Base-by-base conservation (phyloP, 2,888 invertebrate genomes). In the Drosophila kanekoi region DNA sequence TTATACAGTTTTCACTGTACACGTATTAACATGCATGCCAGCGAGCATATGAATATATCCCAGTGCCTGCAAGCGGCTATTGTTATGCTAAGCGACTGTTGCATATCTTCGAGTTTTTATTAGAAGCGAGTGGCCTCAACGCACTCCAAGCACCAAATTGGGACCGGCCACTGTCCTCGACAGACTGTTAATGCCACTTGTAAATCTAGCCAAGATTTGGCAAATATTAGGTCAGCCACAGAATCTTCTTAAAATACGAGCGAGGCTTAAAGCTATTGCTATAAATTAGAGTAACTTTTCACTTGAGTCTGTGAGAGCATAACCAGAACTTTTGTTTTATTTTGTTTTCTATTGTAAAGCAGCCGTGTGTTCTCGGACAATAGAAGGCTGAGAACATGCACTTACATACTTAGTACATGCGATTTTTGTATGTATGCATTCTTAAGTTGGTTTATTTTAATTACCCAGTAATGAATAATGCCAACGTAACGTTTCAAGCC, bases 71-170 rank as follows among this genome's bases (percentile, higher is more conserved):
- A 20, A 16, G 4, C 53, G 13, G 45, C 77, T 59, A 54, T 82
- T 79, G 80, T 82, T 82, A 82, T 82, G 79, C 82, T 72, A 82
- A 82, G 40, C 65, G 61, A 41, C 40, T 51, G 45, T 28, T 65
- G 65, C 61, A 62, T 79, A 76, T 63, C 65, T 72, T 79, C 13
- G 23, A 53, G 59, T 52, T 56, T 82, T 82, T 79, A 82, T 76
- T 79, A 81, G 71, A 66, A 40, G 33, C 62, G 45, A 54, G 37
- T 63, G 57, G 20, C 37, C 57, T 53, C 14, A 54, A 14, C 44
- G 56, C 59, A 53, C 48, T 77, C 18, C 8, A 8, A 43, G 45
- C 54, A 48, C 47, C 16, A 53, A 43, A 58, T 16, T 60, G 20
- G n/a, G 13, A 16, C 16, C 23, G 18, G 2, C 14, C 23, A 44